A percentile compares a stretch with the other conserved stretches of the same genome.
These are phyloP conservation scores for Scaptomyza flava DNA, from an alignment of 2,888 invertebrate genomes.

Conservation along the genomic window DNA sequence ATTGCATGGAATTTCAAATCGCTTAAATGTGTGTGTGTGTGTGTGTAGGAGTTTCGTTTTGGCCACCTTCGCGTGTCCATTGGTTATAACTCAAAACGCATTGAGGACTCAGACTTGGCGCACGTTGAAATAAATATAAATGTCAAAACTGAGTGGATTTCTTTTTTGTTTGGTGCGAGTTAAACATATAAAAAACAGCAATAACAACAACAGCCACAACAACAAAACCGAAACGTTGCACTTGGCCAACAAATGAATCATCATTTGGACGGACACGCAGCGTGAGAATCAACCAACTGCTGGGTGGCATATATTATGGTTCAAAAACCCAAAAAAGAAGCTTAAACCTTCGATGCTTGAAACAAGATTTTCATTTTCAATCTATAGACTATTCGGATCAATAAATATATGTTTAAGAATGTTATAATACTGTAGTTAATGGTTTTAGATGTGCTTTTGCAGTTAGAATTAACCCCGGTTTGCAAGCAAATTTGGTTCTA, in stretches of 20 bases:
- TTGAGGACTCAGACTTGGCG: conserved; percentile 64
- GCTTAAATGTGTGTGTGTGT: conserved; percentile 23
- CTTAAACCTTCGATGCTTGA: not conserved
- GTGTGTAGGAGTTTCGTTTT: conserved; percentile 60
- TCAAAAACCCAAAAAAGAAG: not conserved
- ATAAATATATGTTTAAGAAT: too few relatives aligned
- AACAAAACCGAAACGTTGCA: conserved; percentile 38
- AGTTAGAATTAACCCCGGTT: too few relatives aligned
- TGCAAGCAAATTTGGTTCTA: too few relatives aligned
- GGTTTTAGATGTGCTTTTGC: too few relatives aligned
- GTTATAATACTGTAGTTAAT: too few relatives aligned
- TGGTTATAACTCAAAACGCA: conserved; percentile 75
- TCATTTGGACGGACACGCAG: conserved; percentile 42
- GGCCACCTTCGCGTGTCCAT: conserved; percentile 77
- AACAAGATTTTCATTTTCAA: not conserved
- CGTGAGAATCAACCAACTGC: conserved; percentile 58
- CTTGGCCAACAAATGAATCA: conserved; percentile 63
- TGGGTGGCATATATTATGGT: conserved; percentile 41
- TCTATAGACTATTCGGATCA: not conserved
- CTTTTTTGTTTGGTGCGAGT: conserved; percentile 38
- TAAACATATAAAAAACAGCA: conserved; percentile 36
- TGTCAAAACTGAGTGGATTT: conserved; percentile 79
- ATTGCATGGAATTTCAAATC: conserved; percentile 13
- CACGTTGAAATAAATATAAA: conserved; percentile 83
- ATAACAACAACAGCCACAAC: conserved; percentile 7